Conservation (phyloP, 2,113 vertebrate genomes). For the Syngnathus floridae region DNA sequence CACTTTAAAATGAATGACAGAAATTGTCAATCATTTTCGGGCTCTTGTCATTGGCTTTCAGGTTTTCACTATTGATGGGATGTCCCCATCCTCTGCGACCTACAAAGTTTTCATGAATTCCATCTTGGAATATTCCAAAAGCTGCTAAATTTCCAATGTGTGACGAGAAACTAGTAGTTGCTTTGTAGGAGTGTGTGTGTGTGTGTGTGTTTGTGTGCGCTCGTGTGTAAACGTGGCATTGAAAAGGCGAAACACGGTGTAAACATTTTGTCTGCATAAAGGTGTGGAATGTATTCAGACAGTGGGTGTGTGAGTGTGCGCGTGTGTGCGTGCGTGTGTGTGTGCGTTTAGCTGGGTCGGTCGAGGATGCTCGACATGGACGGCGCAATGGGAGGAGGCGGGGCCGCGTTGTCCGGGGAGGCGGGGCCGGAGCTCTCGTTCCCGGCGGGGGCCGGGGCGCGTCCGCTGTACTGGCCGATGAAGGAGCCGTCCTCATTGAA, state of each 20-base stretch:
- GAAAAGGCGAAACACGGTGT: constrained; percentile 41
- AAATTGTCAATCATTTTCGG: neutral
- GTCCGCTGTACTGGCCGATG: constrained; percentile 88
- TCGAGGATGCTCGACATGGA: constrained; percentile 61
- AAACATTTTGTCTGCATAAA: constrained; percentile 49
- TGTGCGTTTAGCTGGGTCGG: constrained; percentile 56
- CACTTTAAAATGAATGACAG: too few relatives aligned
- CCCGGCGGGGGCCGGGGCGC: constrained; percentile 64
- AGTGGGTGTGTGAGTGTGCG: neutral
- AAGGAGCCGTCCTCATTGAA: constrained; percentile 93
- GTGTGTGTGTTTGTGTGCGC: constrained; percentile 22
- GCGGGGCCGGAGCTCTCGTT: constrained; percentile 79
- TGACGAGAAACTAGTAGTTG: neutral
- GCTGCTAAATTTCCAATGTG: neutral
- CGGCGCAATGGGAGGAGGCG: constrained; percentile 67
- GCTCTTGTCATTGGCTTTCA: neutral
- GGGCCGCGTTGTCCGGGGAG: constrained; percentile 73
- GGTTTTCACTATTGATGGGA: neutral
- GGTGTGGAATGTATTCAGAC: constrained; percentile 52
- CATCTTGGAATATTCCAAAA: neutral
- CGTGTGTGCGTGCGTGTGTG: constrained; percentile 8
- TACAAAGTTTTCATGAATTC: neutral
- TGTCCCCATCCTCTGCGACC: neutral
- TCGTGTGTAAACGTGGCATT: constrained; percentile 31
- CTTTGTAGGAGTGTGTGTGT: constrained; percentile 8